Percentiles rank a stretch among this genome's conserved stretches.
Evolutionary conservation across 2,888 invertebrate species (phyloP).

Genomic region (Apodemia mormo): DNA sequence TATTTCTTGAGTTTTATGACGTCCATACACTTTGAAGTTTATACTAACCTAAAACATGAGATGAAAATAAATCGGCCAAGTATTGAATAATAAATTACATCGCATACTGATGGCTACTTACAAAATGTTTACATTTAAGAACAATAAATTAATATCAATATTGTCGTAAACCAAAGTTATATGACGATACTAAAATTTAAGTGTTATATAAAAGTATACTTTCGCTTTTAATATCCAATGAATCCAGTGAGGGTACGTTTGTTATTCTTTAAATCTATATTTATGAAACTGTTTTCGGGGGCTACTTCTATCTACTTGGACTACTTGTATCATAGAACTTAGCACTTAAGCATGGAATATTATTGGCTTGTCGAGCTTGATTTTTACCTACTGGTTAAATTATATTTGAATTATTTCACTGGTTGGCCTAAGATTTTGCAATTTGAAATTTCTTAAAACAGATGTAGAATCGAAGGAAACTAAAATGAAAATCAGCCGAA

Average conservation of each 20-base stretch:
- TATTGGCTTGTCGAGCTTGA: too few species aligned
- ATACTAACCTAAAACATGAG: conserved; percentile 35
- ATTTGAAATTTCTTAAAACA: too few species aligned
- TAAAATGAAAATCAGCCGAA: too few species aligned
- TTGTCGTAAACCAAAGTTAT: conserved; percentile 40
- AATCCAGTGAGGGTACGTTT: background rate
- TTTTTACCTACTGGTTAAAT: too few species aligned
- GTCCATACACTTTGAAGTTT: conserved; percentile 35
- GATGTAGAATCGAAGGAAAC: too few species aligned
- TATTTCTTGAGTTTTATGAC: conserved; percentile 20
- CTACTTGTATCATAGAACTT: too few species aligned
- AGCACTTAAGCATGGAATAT: too few species aligned
- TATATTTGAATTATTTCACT: too few species aligned
- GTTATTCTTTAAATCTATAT: conserved; percentile 15
- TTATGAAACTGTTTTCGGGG: background rate
- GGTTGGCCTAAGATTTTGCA: too few species aligned
- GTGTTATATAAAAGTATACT: conserved; percentile 11
- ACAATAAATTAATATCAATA: conserved; percentile 36
- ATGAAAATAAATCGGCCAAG: conserved; percentile 32
- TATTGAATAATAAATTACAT: conserved; percentile 25
- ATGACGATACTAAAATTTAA: conserved; percentile 17
- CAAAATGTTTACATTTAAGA: conserved; percentile 33
- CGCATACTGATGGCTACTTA: conserved; percentile 30
- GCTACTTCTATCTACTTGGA: too few species aligned
- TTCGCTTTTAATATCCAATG: background rate